Evolutionary conservation across 2,113 vertebrate genomes (phyloP).

Genomic region (Pelusios castaneus): DNA sequence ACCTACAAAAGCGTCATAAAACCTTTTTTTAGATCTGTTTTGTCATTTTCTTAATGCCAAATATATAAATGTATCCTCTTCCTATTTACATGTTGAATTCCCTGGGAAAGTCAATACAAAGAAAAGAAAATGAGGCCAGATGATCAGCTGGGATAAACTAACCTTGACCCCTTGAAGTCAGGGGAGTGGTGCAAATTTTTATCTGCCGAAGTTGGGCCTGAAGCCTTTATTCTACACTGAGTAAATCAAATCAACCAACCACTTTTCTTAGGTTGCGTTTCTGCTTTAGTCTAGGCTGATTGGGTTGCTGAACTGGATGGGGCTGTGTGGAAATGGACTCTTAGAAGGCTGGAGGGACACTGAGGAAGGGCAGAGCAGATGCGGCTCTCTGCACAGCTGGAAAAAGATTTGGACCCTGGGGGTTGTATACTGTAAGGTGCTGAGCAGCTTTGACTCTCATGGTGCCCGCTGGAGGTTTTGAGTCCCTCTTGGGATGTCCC

Average conservation of each 20-base stretch:
- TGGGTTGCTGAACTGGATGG: not conserved
- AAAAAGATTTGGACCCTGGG: not conserved
- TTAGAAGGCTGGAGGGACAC: not conserved
- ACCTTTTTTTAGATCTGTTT: fast-evolving
- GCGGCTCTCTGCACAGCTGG: not conserved
- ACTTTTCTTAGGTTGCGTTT: not conserved
- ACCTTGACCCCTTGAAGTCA: not conserved
- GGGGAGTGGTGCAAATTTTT: not conserved
- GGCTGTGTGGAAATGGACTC: not conserved
- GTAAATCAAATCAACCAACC: not conserved
- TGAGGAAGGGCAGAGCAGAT: not conserved
- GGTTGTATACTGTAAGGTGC: not conserved
- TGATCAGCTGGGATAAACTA: not conserved
- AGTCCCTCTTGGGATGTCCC: not conserved
- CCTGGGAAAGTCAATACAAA: not conserved
- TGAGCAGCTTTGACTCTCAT: not conserved
- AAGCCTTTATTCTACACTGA: not conserved
- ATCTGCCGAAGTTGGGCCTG: not conserved
- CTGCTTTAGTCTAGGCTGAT: not conserved
- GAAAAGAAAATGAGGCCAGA: not conserved
- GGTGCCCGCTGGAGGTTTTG: not conserved
- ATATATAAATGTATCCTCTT: not conserved
- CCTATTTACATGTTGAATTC: constrained; percentile 21
- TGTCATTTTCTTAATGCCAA: not conserved
- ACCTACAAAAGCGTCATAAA: not conserved